These are phyloP conservation scores for Notamacropus eugenii DNA, from an alignment of 2,797 vertebrate genomes.

Conservation along the genomic window DNA sequence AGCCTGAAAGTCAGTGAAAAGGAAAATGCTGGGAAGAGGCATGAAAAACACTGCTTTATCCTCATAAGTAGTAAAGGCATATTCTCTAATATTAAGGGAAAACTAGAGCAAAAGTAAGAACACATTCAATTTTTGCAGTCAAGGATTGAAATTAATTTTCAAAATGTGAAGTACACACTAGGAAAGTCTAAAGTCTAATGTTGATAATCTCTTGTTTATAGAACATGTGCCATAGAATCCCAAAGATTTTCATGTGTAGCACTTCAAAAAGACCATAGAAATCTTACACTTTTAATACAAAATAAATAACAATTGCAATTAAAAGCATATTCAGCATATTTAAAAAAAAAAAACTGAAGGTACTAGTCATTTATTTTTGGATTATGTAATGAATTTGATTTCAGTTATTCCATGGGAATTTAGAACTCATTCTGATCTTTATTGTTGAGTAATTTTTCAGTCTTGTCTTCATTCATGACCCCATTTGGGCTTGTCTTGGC, in stretches of 20 bases:
- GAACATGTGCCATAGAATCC: slow-evolving; percentile 7
- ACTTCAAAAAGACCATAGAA: slow-evolving; percentile 6
- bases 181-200: background rate
- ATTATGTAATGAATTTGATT: background rate
- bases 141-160: background rate
- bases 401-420: background rate
- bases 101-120: background rate
- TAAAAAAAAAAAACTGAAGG: background rate
- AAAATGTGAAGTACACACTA: background rate
- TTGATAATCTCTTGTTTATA: background rate
- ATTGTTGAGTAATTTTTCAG: background rate
- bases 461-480: background rate
- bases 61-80: background rate
- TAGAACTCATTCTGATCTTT: background rate
- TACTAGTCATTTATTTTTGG: background rate
- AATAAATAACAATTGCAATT: background rate
- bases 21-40: background rate
- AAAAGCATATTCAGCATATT: background rate
- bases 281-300: slow-evolving; percentile 12
- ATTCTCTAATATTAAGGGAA: background rate
- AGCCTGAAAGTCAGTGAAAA: background rate
- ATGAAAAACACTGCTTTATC: background rate
- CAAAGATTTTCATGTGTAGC: background rate
- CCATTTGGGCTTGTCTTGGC: background rate
- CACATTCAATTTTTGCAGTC: background rate